Conservation (phyloP, 2,888 invertebrate genomes). For the Netelia fuscicornis region DNA sequence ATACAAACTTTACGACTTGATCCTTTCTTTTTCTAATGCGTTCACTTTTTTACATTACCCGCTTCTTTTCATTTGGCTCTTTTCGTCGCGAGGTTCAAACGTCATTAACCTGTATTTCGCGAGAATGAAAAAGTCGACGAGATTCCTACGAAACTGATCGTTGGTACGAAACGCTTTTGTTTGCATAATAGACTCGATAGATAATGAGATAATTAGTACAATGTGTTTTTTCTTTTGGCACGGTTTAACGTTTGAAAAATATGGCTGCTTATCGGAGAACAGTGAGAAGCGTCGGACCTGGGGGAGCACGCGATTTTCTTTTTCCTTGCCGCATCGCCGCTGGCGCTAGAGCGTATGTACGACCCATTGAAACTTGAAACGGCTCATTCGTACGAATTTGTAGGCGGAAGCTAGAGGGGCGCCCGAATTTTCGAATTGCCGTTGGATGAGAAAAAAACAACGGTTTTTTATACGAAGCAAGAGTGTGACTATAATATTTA, state of each 20-base stretch:
- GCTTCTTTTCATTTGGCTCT: background rate
- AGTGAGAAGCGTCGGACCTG: background rate
- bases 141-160: too few species aligned
- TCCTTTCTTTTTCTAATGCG: background rate
- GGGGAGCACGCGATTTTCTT: background rate
- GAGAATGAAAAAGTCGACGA: too few species aligned
- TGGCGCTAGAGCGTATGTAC: background rate
- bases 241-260: too few species aligned
- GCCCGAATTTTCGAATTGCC: background rate
- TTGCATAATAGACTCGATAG: too few species aligned
- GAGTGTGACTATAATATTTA: background rate
- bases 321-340: background rate
- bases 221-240: too few species aligned
- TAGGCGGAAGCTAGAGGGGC: background rate
- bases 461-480: background rate
- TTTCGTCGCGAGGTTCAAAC: background rate
- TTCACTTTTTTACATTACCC: background rate
- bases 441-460: background rate
- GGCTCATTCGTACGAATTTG: background rate
- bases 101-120: too few species aligned
- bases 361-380: background rate
- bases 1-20: conserved; percentile 23
- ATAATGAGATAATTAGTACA: too few species aligned
- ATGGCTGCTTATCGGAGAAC: background rate
- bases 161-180: too few species aligned